Conservation (phyloP, 2,113 vertebrate species). For the Motacilla tschutschensis region DNA sequence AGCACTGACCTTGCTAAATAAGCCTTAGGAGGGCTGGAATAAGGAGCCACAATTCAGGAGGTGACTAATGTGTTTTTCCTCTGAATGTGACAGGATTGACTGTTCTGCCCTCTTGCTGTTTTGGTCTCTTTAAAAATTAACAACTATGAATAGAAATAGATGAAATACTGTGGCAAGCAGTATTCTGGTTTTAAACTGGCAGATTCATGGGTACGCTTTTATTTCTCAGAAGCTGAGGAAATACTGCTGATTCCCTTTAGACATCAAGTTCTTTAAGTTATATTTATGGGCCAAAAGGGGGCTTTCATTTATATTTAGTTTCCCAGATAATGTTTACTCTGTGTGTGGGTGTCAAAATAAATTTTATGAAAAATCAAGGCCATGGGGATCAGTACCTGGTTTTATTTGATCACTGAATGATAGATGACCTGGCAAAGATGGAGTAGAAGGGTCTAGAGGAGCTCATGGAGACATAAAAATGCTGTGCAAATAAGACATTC, state of each 20-base stretch:
- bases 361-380: background rate
- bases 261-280: background rate
- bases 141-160: constrained; percentile 17
- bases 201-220: background rate
- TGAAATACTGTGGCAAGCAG: background rate
- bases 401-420: background rate
- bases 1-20: background rate
- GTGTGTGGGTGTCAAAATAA: background rate
- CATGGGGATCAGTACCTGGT: background rate
- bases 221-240: background rate
- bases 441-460: background rate
- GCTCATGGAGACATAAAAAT: background rate
- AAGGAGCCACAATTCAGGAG: background rate
- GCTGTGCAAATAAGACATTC: background rate
- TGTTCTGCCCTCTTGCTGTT: constrained; percentile 22
- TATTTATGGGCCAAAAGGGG: background rate
- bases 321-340: background rate
- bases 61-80: constrained; percentile 27
- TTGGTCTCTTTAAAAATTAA: constrained; percentile 51
- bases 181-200: background rate
- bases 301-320: background rate
- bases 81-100: background rate
- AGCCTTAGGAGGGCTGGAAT: background rate
- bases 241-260: background rate
- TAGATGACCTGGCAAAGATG: background rate